Conservation (phyloP, 1,140 invertebrate species). For the Lamellibrachia luymesi region DNA sequence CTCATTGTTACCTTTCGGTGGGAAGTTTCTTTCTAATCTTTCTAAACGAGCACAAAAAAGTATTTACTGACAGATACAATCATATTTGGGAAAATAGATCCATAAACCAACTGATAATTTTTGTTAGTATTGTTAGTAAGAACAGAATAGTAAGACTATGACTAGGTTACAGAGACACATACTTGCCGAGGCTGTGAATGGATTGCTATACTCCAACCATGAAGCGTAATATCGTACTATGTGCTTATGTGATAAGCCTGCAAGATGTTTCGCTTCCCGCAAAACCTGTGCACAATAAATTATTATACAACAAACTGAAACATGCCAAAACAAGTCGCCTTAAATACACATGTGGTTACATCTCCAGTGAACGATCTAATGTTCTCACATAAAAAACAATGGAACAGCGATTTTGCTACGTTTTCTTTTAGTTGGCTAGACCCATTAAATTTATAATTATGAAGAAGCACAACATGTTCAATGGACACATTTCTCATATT, state of each 20-base stretch:
- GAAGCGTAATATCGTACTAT: neutral
- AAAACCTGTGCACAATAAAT: neutral
- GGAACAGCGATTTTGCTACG: too few relatives aligned
- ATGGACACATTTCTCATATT: neutral
- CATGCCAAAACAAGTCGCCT: neutral
- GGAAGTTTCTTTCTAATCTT: too few relatives aligned
- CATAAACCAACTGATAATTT: neutral
- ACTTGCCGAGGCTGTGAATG: neutral
- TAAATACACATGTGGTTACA: neutral
- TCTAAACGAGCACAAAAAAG: too few relatives aligned
- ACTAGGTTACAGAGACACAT: neutral
- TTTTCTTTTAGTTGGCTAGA: neutral
- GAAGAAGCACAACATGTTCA: neutral
- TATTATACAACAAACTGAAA: neutral
- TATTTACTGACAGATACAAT: too few relatives aligned
- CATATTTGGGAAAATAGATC: neutral
- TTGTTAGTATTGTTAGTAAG: too few relatives aligned
- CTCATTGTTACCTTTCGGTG: too few relatives aligned
- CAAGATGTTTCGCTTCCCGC: constrained; percentile 9
- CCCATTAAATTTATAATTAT: neutral
- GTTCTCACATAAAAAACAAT: neutral
- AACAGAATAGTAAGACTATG: too few relatives aligned
- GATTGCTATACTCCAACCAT: neutral
- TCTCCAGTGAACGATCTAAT: neutral
- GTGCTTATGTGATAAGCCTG: neutral